A percentile compares a stretch with the other conserved stretches of the same genome.
Conservation (phyloP, 2,888 invertebrate genomes). For the Acrocera orbiculus region DNA sequence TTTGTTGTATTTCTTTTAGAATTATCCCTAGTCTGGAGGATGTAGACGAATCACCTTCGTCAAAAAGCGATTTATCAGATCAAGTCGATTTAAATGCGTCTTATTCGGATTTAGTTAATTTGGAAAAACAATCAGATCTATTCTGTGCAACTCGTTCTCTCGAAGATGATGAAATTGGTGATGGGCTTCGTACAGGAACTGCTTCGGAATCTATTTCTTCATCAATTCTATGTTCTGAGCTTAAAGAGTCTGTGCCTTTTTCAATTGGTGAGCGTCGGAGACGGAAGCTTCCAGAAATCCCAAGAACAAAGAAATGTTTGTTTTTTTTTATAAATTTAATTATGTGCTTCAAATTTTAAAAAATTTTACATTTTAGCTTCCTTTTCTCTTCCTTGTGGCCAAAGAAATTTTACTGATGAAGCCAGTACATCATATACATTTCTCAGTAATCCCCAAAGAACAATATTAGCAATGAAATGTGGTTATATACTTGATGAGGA, state of each 20-base stretch:
- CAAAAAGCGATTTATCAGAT: slow-evolving; percentile 53
- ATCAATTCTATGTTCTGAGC: too few species aligned
- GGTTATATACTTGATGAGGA: slow-evolving; percentile 62
- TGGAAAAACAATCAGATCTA: slow-evolving; percentile 6
- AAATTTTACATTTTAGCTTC: slow-evolving; percentile 36
- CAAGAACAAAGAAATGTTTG: slow-evolving; percentile 68
- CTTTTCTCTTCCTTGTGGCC: slow-evolving; percentile 39
- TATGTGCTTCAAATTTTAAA: background rate
- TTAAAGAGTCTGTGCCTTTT: too few species aligned
- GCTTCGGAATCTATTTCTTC: background rate
- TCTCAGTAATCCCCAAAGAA: slow-evolving; percentile 29
- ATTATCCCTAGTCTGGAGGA: slow-evolving; percentile 76
- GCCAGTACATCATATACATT: too few species aligned
- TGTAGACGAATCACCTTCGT: slow-evolving; percentile 56
- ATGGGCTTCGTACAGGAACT: slow-evolving; percentile 24
- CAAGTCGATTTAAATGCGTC: slow-evolving; percentile 36
- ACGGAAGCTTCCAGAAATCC: slow-evolving; percentile 75
- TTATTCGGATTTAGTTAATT: slow-evolving; percentile 11
- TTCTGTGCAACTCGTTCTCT: slow-evolving; percentile 8
- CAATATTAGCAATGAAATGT: slow-evolving; percentile 53
- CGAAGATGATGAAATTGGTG: slow-evolving; percentile 32
- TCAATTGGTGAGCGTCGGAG: slow-evolving; percentile 44
- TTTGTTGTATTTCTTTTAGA: too few species aligned
- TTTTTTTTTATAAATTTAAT: slow-evolving; percentile 25
- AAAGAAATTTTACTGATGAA: slow-evolving; percentile 35